A percentile compares a stretch with the other conserved stretches of the same genome.
phyloP scores from a whole-genome alignment of 2,888 invertebrate species.

The Cosmorhoe ocellata region DNA sequence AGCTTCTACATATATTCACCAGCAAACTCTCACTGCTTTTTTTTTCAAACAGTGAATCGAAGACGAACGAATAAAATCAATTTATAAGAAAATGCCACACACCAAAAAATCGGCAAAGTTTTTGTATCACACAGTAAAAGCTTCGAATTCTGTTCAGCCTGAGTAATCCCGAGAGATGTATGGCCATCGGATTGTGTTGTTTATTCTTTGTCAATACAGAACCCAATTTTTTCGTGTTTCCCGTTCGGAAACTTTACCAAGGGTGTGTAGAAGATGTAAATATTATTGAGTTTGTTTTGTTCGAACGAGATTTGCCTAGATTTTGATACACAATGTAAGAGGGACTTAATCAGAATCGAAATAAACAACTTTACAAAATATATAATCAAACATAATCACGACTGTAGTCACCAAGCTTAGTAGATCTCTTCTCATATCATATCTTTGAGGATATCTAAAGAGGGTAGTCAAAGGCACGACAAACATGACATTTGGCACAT shows the following conservation, averaged over 20 bases:
- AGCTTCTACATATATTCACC: too few relatives aligned
- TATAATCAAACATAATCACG: too few relatives aligned
- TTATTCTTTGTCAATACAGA: slow-evolving; percentile 21
- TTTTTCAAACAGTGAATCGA: too few relatives aligned
- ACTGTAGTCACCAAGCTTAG: too few relatives aligned
- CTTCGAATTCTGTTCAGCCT: slow-evolving; percentile 10
- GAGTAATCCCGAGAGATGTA: slow-evolving; percentile 17
- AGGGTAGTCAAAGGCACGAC: too few relatives aligned
- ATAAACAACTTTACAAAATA: too few relatives aligned
- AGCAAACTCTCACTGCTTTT: too few relatives aligned
- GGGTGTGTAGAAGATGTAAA: slow-evolving; percentile 37
- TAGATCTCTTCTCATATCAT: too few relatives aligned
- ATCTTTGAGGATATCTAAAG: too few relatives aligned
- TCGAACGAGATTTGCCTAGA: slow-evolving; percentile 31
- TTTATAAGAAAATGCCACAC: not conserved
- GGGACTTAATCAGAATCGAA: too few relatives aligned
- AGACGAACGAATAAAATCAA: too few relatives aligned
- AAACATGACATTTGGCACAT: too few relatives aligned
- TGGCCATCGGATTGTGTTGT: slow-evolving; percentile 17
- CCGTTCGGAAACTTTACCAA: slow-evolving; percentile 16
- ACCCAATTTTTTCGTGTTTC: slow-evolving; percentile 20
- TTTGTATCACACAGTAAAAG: slow-evolving; percentile 8
- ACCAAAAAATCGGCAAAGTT: slow-evolving; percentile 2
- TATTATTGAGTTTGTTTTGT: slow-evolving; percentile 44
- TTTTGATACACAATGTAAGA: slow-evolving; percentile 16